These are phyloP conservation scores for Pongo pygmaeus DNA, from an alignment of 2,113 vertebrate genomes.

Conservation along the genomic window DNA sequence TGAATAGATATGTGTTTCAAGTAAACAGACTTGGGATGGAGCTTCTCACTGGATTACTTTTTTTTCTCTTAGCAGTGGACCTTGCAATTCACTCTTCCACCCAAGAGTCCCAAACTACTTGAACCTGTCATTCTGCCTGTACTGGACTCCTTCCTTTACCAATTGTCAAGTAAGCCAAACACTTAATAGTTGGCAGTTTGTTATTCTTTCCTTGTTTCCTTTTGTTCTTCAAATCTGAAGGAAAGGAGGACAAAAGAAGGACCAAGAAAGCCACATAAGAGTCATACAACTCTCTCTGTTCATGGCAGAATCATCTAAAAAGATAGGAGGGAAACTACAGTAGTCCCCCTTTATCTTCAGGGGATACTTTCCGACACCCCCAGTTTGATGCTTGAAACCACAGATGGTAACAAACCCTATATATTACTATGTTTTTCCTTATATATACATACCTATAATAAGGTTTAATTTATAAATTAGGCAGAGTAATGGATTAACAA, in stretches of 20 bases:
- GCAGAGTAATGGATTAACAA: neutral
- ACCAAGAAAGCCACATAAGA: neutral
- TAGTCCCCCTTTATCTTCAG: neutral
- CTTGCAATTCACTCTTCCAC: neutral
- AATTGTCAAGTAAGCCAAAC: conserved; percentile 13
- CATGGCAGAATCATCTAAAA: neutral
- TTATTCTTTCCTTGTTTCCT: neutral
- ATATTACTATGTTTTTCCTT: neutral
- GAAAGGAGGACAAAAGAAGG: neutral
- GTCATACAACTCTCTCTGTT: neutral
- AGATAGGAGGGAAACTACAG: neutral
- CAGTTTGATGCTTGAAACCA: neutral
- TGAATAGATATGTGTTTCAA: neutral
- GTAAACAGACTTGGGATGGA: neutral
- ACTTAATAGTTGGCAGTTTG: neutral
- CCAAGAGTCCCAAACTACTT: neutral
- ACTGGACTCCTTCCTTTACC: neutral
- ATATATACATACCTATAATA: neutral
- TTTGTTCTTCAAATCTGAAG: neutral
- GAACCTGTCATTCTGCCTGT: neutral
- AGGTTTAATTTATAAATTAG: neutral
- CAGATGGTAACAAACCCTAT: neutral
- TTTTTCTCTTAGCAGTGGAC: neutral
- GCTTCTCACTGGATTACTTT: neutral
- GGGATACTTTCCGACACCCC: neutral